Evolutionary conservation across 2,888 invertebrate genomes (phyloP), one percentile per base, ranked within the genome.

Genomic region (Siphlonurus alternatus): DNA sequence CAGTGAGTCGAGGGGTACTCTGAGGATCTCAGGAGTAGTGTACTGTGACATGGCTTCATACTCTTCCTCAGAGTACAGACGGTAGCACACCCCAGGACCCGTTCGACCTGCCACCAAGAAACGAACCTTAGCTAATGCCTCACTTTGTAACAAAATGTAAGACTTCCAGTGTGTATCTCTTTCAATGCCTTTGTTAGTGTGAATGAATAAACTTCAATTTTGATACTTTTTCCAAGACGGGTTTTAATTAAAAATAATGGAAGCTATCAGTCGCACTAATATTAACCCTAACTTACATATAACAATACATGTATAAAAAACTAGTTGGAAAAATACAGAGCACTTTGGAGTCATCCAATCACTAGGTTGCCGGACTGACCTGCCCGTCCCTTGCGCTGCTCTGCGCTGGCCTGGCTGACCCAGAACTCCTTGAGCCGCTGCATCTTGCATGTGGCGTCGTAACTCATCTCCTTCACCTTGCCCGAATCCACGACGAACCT

Each of bases 401-500:
- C 95, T 2, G 97, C 95, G 71, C 93, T 94, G 0, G 98, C 97
- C 77, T 93, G 86, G n/a, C 96, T 95, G 68, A 98, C 93, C 89
- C 90, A 94, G 74, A 93, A 93, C 77, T 99, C 97, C 74, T 93
- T 91, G 1, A 94, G 76, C 53, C 87, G 81, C 72, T 94, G 94
- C 80, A 97, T 92, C 74, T 93, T 93, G 64, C 89, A 88, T 1
- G 83, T 83, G 0, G 93, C 85, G 75, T 97, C 94, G 73, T 93
- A 98, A 71, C 88, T 93, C 93, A 98, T 97, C 77, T 97, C 92
- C 77, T 97, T 97, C 0, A 85, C 93, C 81, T 94, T 96, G 25
- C 99, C 98, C 1, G 96, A 96, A 75, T 99, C 98, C 0, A 92
- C 84, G 0, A 99, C 98, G 77, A 99, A 99, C 71, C 98, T 81